phyloP scores from a whole-genome alignment of 2,113 vertebrate genomes.

The Puntigrus tetrazona region DNA sequence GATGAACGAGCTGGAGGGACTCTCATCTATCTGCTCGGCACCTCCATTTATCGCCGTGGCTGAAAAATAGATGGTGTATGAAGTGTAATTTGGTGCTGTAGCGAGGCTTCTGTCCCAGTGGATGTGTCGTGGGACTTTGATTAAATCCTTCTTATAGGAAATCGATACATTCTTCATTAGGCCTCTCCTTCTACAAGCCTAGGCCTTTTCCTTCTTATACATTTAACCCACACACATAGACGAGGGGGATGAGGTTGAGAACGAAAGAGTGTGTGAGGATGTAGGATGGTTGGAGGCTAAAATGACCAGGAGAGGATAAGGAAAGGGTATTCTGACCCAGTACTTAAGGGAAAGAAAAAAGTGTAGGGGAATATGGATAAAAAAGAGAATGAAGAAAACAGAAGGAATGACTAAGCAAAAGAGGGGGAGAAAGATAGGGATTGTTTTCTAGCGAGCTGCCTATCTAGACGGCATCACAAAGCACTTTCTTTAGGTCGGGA shows the following conservation, averaged over 20 bases:
- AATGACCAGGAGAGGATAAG: not conserved
- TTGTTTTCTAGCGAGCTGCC: not conserved
- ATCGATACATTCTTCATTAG: slow-evolving; percentile 81
- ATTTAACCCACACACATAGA: slow-evolving; percentile 60
- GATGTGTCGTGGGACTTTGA: slow-evolving; percentile 75
- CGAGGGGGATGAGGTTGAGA: not conserved
- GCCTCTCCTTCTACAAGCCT: slow-evolving; percentile 66
- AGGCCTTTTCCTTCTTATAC: slow-evolving; percentile 61
- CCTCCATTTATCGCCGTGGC: slow-evolving; percentile 75
- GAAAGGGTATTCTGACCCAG: not conserved
- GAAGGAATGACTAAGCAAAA: not conserved
- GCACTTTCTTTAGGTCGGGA: not conserved
- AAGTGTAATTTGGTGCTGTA: slow-evolving; percentile 76
- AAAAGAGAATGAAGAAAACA: not conserved
- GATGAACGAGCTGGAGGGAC: slow-evolving; percentile 71
- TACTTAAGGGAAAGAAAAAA: not conserved
- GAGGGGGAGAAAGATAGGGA: not conserved
- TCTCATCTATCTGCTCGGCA: slow-evolving; percentile 76
- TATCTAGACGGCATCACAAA: not conserved
- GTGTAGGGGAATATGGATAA: not conserved
- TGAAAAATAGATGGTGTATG: slow-evolving; percentile 75
- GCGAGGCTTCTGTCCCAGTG: slow-evolving; percentile 66
- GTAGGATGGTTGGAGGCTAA: not conserved
- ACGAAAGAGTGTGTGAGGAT: not conserved
- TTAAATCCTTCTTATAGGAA: slow-evolving; percentile 83